Conservation (phyloP, 2,113 vertebrate species). For the Azemiops feae region DNA sequence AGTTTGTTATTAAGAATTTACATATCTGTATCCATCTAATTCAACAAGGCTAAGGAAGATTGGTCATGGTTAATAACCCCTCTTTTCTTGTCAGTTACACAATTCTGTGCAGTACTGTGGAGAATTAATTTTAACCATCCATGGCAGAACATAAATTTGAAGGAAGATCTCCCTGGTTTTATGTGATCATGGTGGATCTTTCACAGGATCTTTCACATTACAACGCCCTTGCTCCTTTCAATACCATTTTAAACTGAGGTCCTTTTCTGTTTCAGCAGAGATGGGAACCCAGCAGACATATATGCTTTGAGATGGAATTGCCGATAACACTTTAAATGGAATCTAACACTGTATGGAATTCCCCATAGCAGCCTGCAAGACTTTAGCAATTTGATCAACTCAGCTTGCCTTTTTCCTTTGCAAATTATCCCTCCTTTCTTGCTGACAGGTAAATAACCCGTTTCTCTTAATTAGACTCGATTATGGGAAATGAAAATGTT, state of each 20-base stretch:
- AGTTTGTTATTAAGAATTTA: not conserved
- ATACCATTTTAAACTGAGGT: not conserved
- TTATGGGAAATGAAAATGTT: constrained; percentile 55
- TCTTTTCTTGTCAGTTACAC: not conserved
- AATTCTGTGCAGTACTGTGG: not conserved
- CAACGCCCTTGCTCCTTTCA: not conserved
- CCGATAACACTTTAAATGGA: constrained; percentile 6
- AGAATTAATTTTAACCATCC: not conserved
- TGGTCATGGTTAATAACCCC: not conserved
- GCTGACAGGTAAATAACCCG: constrained; percentile 64
- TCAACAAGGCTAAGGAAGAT: not conserved
- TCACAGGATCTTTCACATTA: not conserved
- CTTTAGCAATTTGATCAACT: constrained; percentile 51
- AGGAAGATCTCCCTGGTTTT: not conserved
- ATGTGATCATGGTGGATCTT: not conserved
- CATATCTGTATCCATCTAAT: not conserved
- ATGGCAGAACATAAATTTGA: not conserved
- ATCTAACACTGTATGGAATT: constrained; percentile 1
- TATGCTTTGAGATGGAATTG: constrained; percentile 32
- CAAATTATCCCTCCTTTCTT: constrained; percentile 47
- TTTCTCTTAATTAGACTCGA: constrained; percentile 61
- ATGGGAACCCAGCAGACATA: constrained; percentile 20
- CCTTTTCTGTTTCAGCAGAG: not conserved
- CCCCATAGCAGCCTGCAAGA: constrained; percentile 37
- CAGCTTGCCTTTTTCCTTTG: constrained; percentile 42